phyloP scores from a whole-genome alignment of 1,140 invertebrate genomes.

The Saxidomus purpurata region DNA sequence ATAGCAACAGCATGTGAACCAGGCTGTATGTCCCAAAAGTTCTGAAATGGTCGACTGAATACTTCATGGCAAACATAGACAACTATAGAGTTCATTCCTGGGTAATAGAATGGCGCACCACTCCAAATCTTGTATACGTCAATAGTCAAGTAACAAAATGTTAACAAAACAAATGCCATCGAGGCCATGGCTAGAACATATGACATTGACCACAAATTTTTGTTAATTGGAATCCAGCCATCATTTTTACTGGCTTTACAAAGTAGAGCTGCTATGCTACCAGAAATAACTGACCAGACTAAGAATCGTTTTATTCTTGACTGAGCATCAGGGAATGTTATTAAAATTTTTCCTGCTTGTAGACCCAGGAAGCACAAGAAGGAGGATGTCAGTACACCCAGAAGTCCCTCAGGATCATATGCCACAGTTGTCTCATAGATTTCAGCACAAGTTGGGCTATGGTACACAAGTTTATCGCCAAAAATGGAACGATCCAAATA shows the following conservation, averaged over 20 bases:
- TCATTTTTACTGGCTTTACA: slow-evolving; percentile 91
- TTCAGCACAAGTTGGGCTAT: slow-evolving; percentile 89
- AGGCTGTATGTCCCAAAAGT: slow-evolving; percentile 89
- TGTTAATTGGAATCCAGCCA: slow-evolving; percentile 94
- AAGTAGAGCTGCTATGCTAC: slow-evolving; percentile 88
- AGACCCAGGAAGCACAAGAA: slow-evolving; percentile 90
- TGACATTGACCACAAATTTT: slow-evolving; percentile 96
- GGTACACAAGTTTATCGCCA: slow-evolving; percentile 91
- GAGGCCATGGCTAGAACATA: slow-evolving; percentile 93
- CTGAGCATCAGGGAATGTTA: slow-evolving; percentile 88
- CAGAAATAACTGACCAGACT: slow-evolving; percentile 83
- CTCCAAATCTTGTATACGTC: slow-evolving; percentile 92
- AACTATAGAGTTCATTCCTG: slow-evolving; percentile 95
- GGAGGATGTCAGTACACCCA: slow-evolving; percentile 88
- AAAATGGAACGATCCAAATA: slow-evolving; percentile 92
- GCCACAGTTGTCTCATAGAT: slow-evolving; percentile 90
- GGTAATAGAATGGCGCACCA: slow-evolving; percentile 92
- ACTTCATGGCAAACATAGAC: slow-evolving; percentile 94
- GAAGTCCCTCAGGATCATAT: slow-evolving; percentile 95
- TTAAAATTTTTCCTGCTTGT: slow-evolving; percentile 91
- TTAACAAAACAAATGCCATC: slow-evolving; percentile 90
- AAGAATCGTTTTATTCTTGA: slow-evolving; percentile 91
- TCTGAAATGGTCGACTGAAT: slow-evolving; percentile 92
- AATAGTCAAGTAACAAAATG: slow-evolving; percentile 91
- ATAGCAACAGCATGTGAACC: slow-evolving; percentile 90